Evolutionary conservation across 2,113 vertebrate genomes (phyloP).

Genomic region (Pseudois nayaur): DNA sequence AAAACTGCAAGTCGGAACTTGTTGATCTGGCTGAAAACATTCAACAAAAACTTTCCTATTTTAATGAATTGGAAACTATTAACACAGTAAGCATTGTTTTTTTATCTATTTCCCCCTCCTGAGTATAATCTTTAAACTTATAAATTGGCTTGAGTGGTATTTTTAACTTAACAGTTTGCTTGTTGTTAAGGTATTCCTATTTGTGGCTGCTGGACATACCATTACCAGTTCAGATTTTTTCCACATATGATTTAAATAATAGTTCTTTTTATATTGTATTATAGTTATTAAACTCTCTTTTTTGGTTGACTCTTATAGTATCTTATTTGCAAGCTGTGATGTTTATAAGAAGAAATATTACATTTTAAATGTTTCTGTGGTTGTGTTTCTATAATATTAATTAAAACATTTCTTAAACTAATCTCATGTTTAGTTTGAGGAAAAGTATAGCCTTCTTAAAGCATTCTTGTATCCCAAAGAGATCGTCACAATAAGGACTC

Average conservation of each 20-base stretch:
- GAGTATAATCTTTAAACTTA: neutral
- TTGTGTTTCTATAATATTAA: neutral
- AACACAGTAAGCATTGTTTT: slow-evolving; percentile 88
- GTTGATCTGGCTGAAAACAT: slow-evolving; percentile 96
- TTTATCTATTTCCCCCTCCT: neutral
- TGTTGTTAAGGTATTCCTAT: neutral
- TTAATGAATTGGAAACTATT: slow-evolving; percentile 97
- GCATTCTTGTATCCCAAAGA: neutral
- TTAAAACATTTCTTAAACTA: neutral
- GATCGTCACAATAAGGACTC: neutral
- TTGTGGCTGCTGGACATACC: neutral
- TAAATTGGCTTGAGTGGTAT: slow-evolving; percentile 1
- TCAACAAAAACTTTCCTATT: slow-evolving; percentile 98
- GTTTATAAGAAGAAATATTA: neutral
- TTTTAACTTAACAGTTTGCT: slow-evolving; percentile 10
- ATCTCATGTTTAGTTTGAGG: slow-evolving; percentile 27
- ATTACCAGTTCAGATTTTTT: slow-evolving; percentile 6
- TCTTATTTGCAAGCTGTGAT: neutral
- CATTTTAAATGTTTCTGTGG: slow-evolving; percentile 30
- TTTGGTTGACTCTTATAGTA: neutral
- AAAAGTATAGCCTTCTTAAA: neutral
- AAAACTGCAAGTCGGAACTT: slow-evolving; percentile 88
- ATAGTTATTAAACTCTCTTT: slow-evolving; percentile 2
- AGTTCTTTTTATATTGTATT: slow-evolving; percentile 16
- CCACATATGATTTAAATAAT: neutral